Conservation (phyloP, 1,140 invertebrate species). For the Caenorhabditis brenneri region DNA sequence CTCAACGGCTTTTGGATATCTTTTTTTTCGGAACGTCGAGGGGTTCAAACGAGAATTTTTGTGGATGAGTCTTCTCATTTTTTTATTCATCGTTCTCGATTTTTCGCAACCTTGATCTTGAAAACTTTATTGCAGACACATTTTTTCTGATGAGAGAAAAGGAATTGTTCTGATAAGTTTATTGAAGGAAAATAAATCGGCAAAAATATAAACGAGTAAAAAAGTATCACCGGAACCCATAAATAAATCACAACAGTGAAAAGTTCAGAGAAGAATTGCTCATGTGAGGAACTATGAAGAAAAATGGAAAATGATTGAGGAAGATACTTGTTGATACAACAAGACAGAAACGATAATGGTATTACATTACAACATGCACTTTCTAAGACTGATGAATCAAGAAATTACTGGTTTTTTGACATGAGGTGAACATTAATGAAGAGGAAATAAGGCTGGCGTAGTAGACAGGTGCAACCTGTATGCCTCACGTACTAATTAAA, state of each 20-base stretch:
- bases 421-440: neutral
- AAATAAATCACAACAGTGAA: slow-evolving; percentile 4
- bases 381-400: neutral
- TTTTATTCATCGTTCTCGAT: neutral
- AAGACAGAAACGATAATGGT: neutral
- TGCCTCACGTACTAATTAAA: too few species aligned
- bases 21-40: too few species aligned
- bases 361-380: neutral
- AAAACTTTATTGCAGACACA: too few species aligned
- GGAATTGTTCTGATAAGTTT: too few species aligned
- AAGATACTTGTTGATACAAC: slow-evolving; percentile 34
- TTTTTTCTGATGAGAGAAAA: too few species aligned
- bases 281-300: neutral
- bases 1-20: too few species aligned
- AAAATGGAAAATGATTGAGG: neutral
- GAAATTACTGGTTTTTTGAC: neutral
- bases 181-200: neutral
- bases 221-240: slow-evolving; percentile 21
- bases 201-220: too few species aligned
- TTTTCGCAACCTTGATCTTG: neutral
- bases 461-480: neutral
- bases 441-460: neutral
- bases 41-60: too few species aligned
- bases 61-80: too few species aligned
- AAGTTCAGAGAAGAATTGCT: neutral